Conservation (phyloP, 2,797 vertebrate genomes). For the Molothrus aeneus region DNA sequence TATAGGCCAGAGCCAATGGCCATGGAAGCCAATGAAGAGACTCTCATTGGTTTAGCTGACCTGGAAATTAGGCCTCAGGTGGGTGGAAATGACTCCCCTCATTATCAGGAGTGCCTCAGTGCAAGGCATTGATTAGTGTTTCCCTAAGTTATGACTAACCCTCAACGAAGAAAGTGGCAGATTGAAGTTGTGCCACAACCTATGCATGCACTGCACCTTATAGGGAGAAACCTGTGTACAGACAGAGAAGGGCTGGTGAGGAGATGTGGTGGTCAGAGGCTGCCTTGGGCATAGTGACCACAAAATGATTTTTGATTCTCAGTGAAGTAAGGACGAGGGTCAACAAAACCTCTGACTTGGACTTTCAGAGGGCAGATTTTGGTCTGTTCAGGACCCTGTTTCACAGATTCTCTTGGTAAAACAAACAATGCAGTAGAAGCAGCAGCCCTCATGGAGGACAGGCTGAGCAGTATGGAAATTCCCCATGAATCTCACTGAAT, state of each 20-base stretch:
- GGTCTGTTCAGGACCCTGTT: background rate
- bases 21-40: background rate
- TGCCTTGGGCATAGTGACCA: background rate
- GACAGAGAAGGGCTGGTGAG: background rate
- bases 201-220: background rate
- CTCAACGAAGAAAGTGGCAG: background rate
- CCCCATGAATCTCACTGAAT: background rate
- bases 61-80: background rate
- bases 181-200: background rate
- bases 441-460: background rate
- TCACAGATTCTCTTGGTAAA: background rate
- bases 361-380: background rate
- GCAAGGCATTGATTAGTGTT: background rate
- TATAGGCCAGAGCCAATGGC: background rate
- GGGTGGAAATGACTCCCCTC: background rate
- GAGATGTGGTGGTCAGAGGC: background rate
- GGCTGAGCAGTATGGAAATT: background rate
- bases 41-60: background rate
- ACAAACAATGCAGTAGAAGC: background rate
- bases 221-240: background rate
- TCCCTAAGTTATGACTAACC: background rate
- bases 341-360: background rate
- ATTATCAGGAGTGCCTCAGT: background rate
- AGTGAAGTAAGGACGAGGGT: fast-evolving
- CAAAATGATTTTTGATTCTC: background rate